Percentiles rank a stretch among this genome's conserved stretches.
Evolutionary conservation across 2,797 vertebrate genomes (phyloP).

Genomic region (Leontocebus nigricollis): DNA sequence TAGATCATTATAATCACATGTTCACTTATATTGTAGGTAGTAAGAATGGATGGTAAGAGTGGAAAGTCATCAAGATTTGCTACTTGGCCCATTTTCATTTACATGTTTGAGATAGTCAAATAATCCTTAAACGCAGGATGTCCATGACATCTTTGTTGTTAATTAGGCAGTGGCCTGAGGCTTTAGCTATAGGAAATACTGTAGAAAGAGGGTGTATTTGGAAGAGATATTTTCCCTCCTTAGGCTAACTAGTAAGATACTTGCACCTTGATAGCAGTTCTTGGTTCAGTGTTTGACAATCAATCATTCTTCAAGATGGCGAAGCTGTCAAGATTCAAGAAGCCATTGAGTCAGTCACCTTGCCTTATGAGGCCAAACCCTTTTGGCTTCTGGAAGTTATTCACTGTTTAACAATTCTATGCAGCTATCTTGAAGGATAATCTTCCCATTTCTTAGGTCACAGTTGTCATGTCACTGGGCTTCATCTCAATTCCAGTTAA

Average conservation of each 20-base stretch:
- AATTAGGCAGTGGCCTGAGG: slow-evolving; percentile 4
- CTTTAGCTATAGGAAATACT: background rate
- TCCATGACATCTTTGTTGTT: background rate
- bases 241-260: background rate
- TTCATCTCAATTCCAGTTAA: slow-evolving; percentile 82
- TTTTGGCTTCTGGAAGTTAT: background rate
- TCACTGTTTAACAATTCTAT: slow-evolving; percentile 66
- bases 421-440: slow-evolving; percentile 65
- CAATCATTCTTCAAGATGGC: slow-evolving; percentile 11
- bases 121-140: background rate
- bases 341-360: background rate
- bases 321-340: slow-evolving; percentile 18
- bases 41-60: slow-evolving; percentile 61
- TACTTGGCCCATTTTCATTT: slow-evolving; percentile 59
- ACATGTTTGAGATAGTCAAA: slow-evolving; percentile 67
- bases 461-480: slow-evolving; percentile 61
- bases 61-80: slow-evolving; percentile 58
- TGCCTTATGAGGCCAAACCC: background rate
- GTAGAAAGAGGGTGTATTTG: background rate
- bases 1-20: slow-evolving; percentile 70
- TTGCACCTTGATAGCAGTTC: background rate
- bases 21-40: slow-evolving; percentile 64
- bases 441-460: slow-evolving; percentile 65
- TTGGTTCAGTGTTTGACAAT: slow-evolving; percentile 35
- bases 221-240: background rate